Evolutionary conservation across 2,797 vertebrate species (phyloP), one percentile per base, ranked within the genome.

Genomic region (Myotis vivesi): DNA sequence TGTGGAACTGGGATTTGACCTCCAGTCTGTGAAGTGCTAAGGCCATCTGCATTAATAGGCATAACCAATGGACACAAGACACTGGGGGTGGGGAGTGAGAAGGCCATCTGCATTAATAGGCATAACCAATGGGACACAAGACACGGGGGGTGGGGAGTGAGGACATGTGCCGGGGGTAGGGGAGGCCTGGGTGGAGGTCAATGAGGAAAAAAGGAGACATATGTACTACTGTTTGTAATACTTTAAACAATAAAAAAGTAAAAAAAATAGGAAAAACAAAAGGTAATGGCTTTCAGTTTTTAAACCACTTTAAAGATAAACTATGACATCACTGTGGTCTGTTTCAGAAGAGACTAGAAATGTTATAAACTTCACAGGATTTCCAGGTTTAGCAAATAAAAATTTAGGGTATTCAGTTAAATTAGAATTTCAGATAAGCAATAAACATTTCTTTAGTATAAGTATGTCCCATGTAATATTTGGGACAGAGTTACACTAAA

Each of bases 271-370:
- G 55, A 57, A 8, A 57, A 23, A 23, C 23, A 19, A 93, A 92
- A 66, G n/a, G 20, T 36, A 75, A 59, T 87, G 20, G 25, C 20
- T 87, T 76, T 92, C 53, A 46, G 28, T 44, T 87, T 80, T 41
- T n/a, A 71, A 66, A 38, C 51, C 2, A 66, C 17, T 33, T 4
- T 41, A 49, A 92, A 73, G 38, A 82, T 64, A 80, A 92, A 83
- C 82, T 38, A 86, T 83, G 44, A 90, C 80, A 64, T 92, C 6
- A 44, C 17, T 57, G 19, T 11, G 7, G 30, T 79, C 6, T 19
- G 23, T 87, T 95, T 94, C 46, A 95, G 30, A 95, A 80, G n/a
- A 85, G 16, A 76, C 49, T 49, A 41, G 33, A 79, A 91, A 87
- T 81, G 28, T 44, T 73, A 72, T 51, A 89, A 73, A 72, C 8